Evolutionary conservation across 2,888 invertebrate genomes (phyloP).

Genomic region (Apotomis turbidana): DNA sequence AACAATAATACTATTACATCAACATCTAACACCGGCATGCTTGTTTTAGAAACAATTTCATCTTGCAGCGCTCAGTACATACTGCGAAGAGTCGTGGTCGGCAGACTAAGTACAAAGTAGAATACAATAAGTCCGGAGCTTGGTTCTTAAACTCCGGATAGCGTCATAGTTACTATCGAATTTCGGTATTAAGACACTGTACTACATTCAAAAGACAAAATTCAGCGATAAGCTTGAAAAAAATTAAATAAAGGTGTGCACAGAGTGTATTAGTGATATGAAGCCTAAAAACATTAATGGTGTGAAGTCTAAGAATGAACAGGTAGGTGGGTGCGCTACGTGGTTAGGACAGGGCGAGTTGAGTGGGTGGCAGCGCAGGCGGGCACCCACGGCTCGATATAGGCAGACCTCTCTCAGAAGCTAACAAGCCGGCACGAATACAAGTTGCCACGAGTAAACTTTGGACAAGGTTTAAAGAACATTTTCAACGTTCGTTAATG

Average conservation of each 20-base stretch:
- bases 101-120: constrained; percentile 47
- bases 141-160: constrained; percentile 56
- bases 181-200: constrained; percentile 56
- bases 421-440: constrained; percentile 71
- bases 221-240: constrained; percentile 70
- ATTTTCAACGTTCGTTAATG: constrained; percentile 60
- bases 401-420: constrained; percentile 69
- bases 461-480: constrained; percentile 61
- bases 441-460: constrained; percentile 65
- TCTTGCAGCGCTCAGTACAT: constrained; percentile 51
- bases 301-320: constrained; percentile 67
- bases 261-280: constrained; percentile 63
- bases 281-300: constrained; percentile 60
- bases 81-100: constrained; percentile 48
- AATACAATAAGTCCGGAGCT: constrained; percentile 55
- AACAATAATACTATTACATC: constrained; percentile 48
- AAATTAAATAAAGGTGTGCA: constrained; percentile 65
- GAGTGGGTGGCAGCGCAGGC: constrained; percentile 66
- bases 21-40: constrained; percentile 71
- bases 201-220: constrained; percentile 69
- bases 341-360: constrained; percentile 63
- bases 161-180: constrained; percentile 51
- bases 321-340: constrained; percentile 63
- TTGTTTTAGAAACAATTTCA: constrained; percentile 47
- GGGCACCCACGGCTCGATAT: constrained; percentile 84